These are phyloP conservation scores for Echeneis naucrates DNA, from an alignment of 2,797 vertebrate genomes.

Conservation along the genomic window DNA sequence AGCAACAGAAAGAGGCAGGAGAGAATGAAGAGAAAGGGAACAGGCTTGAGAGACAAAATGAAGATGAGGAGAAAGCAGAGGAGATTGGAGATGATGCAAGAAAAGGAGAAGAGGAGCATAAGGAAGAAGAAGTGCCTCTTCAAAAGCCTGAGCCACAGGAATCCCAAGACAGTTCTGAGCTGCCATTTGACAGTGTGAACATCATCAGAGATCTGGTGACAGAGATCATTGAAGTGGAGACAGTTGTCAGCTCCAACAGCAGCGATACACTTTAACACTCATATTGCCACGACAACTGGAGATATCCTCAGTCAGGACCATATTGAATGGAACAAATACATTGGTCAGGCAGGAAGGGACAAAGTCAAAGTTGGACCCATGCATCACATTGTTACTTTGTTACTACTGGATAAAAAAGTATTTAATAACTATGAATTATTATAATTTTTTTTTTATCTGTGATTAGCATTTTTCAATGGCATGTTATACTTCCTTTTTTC, in stretches of 20 bases:
- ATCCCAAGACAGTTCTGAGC: conserved; percentile 26
- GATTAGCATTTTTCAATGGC: background rate
- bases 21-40: background rate
- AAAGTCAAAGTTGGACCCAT: background rate
- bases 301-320: background rate
- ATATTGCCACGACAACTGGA: conserved; percentile 2
- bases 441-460: background rate
- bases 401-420: background rate
- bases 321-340: background rate
- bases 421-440: too few relatives aligned
- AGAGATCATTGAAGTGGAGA: conserved; percentile 79
- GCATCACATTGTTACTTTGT: background rate
- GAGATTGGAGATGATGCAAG: background rate
- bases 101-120: background rate
- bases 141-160: conserved; percentile 26
- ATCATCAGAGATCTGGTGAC: conserved; percentile 78
- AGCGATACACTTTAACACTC: conserved; percentile 24
- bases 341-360: too few relatives aligned
- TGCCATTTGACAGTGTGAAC: conserved; percentile 64
- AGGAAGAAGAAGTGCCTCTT: background rate
- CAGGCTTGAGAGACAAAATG: background rate
- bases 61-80: conserved; percentile 7
- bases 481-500: background rate
- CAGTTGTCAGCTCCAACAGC: conserved; percentile 29
- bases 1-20: conserved; percentile 20